phyloP scores from a whole-genome alignment of 2,113 vertebrate species.

The Pedionomus torquatus region DNA sequence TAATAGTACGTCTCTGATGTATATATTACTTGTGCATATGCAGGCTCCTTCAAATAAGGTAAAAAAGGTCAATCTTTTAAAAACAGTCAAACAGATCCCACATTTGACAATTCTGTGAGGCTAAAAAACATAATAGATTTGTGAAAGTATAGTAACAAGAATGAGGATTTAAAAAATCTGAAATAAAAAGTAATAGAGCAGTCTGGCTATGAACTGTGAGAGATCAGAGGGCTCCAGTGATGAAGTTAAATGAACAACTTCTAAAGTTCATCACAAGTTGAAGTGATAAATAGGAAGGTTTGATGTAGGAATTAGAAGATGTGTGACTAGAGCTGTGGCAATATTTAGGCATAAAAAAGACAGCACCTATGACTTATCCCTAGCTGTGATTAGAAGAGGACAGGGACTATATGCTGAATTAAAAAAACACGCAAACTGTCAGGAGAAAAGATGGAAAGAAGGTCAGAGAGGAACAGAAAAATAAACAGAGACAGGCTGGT shows the following conservation, averaged over 20 bases:
- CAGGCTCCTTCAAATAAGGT: background rate
- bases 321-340: background rate
- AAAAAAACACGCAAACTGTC: background rate
- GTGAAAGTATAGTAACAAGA: background rate
- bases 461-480: constrained; percentile 6
- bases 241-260: background rate
- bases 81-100: background rate
- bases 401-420: background rate
- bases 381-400: background rate
- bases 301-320: background rate
- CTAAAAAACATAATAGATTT: background rate
- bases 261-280: background rate
- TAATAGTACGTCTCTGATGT: background rate
- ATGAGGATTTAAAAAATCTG: background rate
- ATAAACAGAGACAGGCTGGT: background rate
- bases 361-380: background rate
- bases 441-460: background rate
- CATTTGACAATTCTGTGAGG: background rate
- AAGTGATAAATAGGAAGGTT: background rate
- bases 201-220: background rate
- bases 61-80: background rate
- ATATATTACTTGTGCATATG: background rate
- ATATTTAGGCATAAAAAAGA: background rate
- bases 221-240: background rate
- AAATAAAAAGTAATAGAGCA: background rate